Conservation (phyloP, 2,797 vertebrate genomes). For the Emys orbicularis region DNA sequence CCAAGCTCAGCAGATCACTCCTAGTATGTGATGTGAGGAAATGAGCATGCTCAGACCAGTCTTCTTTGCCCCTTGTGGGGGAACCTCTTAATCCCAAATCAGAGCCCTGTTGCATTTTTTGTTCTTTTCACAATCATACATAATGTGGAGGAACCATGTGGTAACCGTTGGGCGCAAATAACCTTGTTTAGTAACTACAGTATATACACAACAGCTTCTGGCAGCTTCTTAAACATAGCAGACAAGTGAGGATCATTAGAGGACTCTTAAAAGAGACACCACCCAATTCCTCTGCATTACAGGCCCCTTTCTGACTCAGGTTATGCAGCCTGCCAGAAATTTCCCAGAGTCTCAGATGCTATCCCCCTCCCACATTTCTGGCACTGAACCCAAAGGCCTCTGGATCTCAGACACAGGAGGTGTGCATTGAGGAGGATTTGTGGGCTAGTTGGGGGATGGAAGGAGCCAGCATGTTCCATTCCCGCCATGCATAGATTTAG, state of each 20-base stretch:
- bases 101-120: background rate
- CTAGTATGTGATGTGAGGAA: background rate
- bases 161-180: background rate
- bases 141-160: background rate
- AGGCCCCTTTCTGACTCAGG: background rate
- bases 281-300: background rate
- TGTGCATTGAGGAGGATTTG: background rate
- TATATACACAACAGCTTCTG: background rate
- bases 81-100: background rate
- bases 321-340: background rate
- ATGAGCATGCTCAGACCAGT: background rate
- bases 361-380: background rate
- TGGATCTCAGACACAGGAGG: background rate
- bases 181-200: background rate
- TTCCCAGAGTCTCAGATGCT: background rate
- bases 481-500: background rate
- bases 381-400: background rate
- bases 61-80: background rate
- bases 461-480: background rate
- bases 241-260: background rate
- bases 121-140: background rate
- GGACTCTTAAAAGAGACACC: background rate
- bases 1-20: background rate
- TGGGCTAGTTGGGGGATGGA: background rate
- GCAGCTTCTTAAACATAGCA: background rate